These are phyloP conservation scores for Ptyas mucosa DNA, from an alignment of 2,113 vertebrate genomes.

Conservation along the genomic window DNA sequence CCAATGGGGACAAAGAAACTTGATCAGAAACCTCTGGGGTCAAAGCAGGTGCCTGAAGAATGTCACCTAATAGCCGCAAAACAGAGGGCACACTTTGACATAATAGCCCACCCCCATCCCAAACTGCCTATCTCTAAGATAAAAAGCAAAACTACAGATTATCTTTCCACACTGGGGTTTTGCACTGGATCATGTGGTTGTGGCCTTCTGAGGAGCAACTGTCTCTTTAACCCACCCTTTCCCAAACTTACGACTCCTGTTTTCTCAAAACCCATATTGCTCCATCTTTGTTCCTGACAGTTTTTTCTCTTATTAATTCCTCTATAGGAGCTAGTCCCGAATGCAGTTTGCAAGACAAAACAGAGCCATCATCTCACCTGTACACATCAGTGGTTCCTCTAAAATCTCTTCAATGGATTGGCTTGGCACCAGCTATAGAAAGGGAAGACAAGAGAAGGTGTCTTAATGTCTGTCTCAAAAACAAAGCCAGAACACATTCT, in stretches of 20 bases:
- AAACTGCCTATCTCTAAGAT: neutral
- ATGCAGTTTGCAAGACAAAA: neutral
- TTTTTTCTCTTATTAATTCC: neutral
- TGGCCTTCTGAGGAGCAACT: neutral
- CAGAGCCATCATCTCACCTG: slow-evolving; percentile 59
- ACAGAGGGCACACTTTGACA: neutral
- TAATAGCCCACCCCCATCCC: neutral
- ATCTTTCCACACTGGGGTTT: neutral
- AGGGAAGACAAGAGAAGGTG: slow-evolving; percentile 16
- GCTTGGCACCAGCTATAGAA: slow-evolving; percentile 77
- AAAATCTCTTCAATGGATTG: slow-evolving; percentile 85
- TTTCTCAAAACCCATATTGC: neutral
- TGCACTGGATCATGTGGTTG: too few species aligned
- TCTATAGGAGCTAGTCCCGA: too few species aligned
- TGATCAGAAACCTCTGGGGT: slow-evolving; percentile 9
- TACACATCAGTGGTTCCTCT: slow-evolving; percentile 68
- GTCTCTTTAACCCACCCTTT: neutral
- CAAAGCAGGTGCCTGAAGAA: slow-evolving; percentile 44
- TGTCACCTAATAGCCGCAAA: slow-evolving; percentile 52
- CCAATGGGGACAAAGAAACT: neutral
- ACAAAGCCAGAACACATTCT: neutral
- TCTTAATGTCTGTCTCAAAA: neutral
- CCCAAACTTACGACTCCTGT: neutral
- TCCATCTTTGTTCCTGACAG: neutral
- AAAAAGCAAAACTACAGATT: neutral